Base-by-base conservation (phyloP, 2,797 vertebrate genomes). In the Protonibea diacanthus region DNA sequence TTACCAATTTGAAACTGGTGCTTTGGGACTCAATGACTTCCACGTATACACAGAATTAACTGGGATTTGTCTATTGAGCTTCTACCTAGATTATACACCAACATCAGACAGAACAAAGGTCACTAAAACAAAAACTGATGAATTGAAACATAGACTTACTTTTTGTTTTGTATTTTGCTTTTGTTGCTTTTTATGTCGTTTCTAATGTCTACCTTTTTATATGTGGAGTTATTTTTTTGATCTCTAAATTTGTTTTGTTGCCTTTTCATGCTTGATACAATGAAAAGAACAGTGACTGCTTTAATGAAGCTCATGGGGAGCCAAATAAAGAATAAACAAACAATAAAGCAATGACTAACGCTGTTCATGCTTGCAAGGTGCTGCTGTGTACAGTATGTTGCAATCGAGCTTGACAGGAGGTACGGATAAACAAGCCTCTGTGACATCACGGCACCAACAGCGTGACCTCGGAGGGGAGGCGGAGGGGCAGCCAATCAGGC, bases 401-500 rank as follows among this genome's bases (percentile, higher is more conserved):
- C 33, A 59, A 85, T 29, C 44, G 60, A 66, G 56, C 71, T 58
- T 68, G 52, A 84, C 66, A 59, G 51, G 71, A 86, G 65, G 29
- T 58, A 42, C 40, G 18, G 62, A 83, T 72, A 85, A 84, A 82
- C 42, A 81, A 71, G 59, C 57, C 47, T 53, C 62, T 52, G 65
- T 89, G 82, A 87, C 84, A 88, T 87, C 86, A 78, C 57, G 57
- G 57, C 63, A 23, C 3, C 71, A 47, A 68, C 58, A 64, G 25
- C 3, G 56, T 51, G 59, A 90, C 80, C 52, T 88, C 64, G 17
- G 57, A 65, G 49, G 47, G 76, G 67, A 76, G 69, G 69, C 1
- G 8, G 74, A 58, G 77, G 23, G 15, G 33, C 70, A 67, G 69
- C 90, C 90, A 88, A 85, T 91, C 73, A 63, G 59, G 65, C 6